Percentiles rank a stretch among this genome's conserved stretches.
Conservation (phyloP, 2,113 vertebrate genomes). For the Solea senegalensis region DNA sequence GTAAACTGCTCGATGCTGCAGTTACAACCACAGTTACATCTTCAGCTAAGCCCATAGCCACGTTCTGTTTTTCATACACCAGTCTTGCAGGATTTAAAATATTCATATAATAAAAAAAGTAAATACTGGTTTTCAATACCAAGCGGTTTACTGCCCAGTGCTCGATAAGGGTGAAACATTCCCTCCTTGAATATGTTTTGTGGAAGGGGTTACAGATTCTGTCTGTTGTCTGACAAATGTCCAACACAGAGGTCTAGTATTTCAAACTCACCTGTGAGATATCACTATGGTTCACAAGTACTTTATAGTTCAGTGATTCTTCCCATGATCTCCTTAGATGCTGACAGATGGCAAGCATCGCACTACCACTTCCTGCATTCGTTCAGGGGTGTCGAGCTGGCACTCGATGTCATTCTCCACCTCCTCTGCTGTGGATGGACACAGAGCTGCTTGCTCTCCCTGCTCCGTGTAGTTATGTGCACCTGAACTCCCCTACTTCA, state of each 20-base stretch:
- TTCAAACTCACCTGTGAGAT: constrained; percentile 59
- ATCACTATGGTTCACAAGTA: constrained; percentile 37
- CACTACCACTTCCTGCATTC: constrained; percentile 40
- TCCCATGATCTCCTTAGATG: constrained; percentile 22
- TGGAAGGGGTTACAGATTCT: constrained; percentile 3
- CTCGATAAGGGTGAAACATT: background rate
- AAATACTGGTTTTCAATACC: no score
- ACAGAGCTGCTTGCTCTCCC: constrained; percentile 30
- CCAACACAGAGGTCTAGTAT: constrained; percentile 51
- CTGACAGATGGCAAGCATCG: constrained; percentile 60
- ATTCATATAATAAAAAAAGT: no score
- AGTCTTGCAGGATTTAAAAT: no score
- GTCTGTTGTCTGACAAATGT: constrained; percentile 49
- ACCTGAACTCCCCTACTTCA: constrained; percentile 54
- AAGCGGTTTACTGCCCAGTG: no score
- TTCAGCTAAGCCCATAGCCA: no score
- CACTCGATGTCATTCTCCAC: constrained; percentile 43
- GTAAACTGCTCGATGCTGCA: no score
- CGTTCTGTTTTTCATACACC: no score
- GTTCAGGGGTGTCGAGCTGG: constrained; percentile 57
- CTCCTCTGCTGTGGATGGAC: constrained; percentile 38
- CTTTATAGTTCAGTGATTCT: constrained; percentile 4
- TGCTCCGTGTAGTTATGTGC: constrained; percentile 14
- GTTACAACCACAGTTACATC: no score
- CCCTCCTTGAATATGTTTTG: background rate